Percentiles rank a stretch among this genome's conserved stretches.
Evolutionary conservation across 2,888 invertebrate species (phyloP).

Genomic region (Polydrusus cervinus): DNA sequence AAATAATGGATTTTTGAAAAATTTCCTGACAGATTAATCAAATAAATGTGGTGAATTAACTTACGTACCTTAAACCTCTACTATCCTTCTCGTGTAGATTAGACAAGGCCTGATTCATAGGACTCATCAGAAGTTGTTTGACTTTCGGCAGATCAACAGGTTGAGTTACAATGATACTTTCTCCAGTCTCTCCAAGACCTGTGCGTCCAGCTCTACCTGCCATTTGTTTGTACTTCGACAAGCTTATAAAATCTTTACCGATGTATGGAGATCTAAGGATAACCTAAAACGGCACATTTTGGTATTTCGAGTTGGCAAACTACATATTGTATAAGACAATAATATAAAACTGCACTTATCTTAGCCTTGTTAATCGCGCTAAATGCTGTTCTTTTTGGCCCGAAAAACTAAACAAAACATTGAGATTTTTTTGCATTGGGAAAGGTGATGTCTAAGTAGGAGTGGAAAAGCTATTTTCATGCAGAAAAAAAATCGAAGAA

Average conservation of each 20-base stretch:
- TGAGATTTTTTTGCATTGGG: too few species aligned
- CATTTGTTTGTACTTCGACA: slow-evolving; percentile 94
- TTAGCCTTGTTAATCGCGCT: too few species aligned
- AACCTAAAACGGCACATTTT: slow-evolving; percentile 48
- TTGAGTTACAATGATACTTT: slow-evolving; percentile 89
- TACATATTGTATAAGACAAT: not conserved
- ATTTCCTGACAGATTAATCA: too few species aligned
- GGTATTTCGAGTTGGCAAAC: not conserved
- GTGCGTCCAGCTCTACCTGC: slow-evolving; percentile 94
- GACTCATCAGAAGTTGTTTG: slow-evolving; percentile 75
- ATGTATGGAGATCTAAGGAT: slow-evolving; percentile 86
- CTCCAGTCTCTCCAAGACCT: slow-evolving; percentile 87
- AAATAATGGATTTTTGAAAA: too few species aligned
- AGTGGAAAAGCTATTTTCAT: too few species aligned
- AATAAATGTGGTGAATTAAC: too few species aligned
- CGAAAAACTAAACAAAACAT: too few species aligned
- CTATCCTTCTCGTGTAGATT: slow-evolving; percentile 74
- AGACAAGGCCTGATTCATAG: slow-evolving; percentile 80
- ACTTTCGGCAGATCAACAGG: slow-evolving; percentile 76
- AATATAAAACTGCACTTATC: too few species aligned
- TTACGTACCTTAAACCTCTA: slow-evolving; percentile 72
- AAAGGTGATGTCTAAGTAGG: too few species aligned
- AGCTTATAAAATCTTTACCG: slow-evolving; percentile 59
- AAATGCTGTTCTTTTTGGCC: too few species aligned
- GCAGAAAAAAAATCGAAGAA: too few species aligned